These are phyloP conservation scores for Molossus alvarezi DNA, from an alignment of 2,797 vertebrate genomes.

Conservation along the genomic window DNA sequence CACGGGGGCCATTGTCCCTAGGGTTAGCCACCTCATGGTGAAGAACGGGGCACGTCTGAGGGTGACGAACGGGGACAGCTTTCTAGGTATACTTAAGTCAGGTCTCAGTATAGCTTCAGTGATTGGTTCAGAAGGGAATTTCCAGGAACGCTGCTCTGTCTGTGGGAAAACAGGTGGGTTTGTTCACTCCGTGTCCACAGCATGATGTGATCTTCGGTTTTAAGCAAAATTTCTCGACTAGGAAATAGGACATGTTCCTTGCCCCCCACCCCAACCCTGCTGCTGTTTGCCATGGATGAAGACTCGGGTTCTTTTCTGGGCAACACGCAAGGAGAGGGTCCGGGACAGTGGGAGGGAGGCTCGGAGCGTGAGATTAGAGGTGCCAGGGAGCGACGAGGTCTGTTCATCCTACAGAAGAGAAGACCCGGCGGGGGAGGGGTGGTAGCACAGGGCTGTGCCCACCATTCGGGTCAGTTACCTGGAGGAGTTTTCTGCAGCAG, in stretches of 20 bases:
- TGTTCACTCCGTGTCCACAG: background rate
- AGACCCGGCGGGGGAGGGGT: rapidly evolving
- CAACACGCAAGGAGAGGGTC: background rate
- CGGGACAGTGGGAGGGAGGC: rapidly evolving
- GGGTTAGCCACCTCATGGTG: background rate
- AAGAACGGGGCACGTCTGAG: background rate
- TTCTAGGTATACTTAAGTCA: background rate
- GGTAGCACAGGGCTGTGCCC: background rate
- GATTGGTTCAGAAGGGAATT: background rate
- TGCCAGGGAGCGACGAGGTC: background rate
- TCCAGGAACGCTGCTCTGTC: background rate
- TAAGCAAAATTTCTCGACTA: background rate
- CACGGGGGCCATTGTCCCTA: background rate
- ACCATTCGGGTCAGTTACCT: too few relatives aligned
- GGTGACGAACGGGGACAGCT: background rate
- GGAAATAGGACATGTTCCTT: background rate
- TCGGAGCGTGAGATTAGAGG: background rate
- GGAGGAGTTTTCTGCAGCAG: background rate
- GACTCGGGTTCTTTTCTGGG: background rate
- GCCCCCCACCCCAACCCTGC: too few relatives aligned
- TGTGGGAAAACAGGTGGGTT: background rate
- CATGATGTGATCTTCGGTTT: background rate
- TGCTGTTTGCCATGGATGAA: background rate
- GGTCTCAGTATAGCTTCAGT: background rate
- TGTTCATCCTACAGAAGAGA: background rate